Evolutionary conservation across 2,113 vertebrate genomes (phyloP).

Genomic region (Seriola aureovittata): DNA sequence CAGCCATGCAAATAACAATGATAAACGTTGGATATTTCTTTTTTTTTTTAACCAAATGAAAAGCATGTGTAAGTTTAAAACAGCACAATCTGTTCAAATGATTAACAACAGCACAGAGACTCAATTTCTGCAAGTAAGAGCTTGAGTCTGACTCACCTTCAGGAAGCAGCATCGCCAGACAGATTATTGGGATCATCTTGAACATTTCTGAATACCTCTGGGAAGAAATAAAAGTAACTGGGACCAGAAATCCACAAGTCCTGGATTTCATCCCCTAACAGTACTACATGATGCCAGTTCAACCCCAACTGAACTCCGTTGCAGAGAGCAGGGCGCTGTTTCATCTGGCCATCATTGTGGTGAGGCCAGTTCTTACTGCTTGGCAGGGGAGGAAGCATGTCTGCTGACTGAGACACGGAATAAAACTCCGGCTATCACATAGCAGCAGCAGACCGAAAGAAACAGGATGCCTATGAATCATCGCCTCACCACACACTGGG

Average conservation of each 20-base stretch:
- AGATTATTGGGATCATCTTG: constrained; percentile 64
- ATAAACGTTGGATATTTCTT: neutral
- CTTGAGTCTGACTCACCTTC: constrained; percentile 73
- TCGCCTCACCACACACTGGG: constrained; percentile 63
- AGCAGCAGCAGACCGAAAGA: constrained; percentile 73
- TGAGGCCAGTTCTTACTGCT: constrained; percentile 51
- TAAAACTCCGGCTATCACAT: constrained; percentile 84
- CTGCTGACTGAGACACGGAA: constrained; percentile 67
- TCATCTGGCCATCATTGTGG: constrained; percentile 45
- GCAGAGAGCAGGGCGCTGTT: constrained; percentile 56
- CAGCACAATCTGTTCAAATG: neutral
- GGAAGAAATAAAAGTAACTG: constrained; percentile 17
- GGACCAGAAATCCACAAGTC: constrained; percentile 17
- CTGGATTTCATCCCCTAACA: constrained; percentile 37
- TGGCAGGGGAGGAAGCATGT: constrained; percentile 67
- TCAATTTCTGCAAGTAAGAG: neutral
- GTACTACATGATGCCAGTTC: constrained; percentile 65
- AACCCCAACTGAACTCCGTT: constrained; percentile 74
- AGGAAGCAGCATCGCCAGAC: constrained; percentile 74
- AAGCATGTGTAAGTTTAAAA: neutral
- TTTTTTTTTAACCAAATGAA: neutral
- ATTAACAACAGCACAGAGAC: neutral
- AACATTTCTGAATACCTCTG: constrained; percentile 41
- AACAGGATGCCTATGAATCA: constrained; percentile 80
- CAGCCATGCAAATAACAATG: neutral